These are phyloP conservation scores for Mantis religiosa DNA, from an alignment of 2,888 invertebrate species.

Conservation along the genomic window DNA sequence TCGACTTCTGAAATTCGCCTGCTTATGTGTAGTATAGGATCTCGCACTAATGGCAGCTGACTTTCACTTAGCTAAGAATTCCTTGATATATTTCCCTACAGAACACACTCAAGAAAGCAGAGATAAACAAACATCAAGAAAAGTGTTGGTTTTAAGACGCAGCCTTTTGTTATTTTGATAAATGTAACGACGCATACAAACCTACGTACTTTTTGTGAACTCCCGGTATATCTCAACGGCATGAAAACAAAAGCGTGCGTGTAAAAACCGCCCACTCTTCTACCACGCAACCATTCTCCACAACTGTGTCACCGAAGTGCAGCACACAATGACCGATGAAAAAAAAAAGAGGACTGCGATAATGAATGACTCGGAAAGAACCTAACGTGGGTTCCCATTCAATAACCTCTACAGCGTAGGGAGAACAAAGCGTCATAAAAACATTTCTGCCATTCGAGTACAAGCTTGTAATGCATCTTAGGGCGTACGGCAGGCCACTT, in stretches of 20 bases:
- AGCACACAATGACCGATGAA: neutral
- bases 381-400: neutral
- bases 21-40: too few species aligned
- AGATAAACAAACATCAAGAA: neutral
- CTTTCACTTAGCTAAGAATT: too few species aligned
- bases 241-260: neutral
- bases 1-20: too few species aligned
- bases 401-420: neutral
- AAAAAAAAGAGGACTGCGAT: neutral
- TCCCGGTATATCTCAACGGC: neutral
- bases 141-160: neutral
- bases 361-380: neutral
- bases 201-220: neutral
- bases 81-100: too few species aligned
- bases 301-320: neutral
- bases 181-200: neutral
- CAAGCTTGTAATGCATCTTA: neutral
- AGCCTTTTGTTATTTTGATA: neutral
- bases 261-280: neutral
- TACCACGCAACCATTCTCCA: neutral
- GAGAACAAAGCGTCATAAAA: neutral
- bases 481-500: neutral
- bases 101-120: neutral
- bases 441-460: neutral
- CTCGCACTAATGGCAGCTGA: too few species aligned